These are phyloP conservation scores for Sarcophaga peregrina DNA, from an alignment of 1,140 invertebrate genomes.

Conservation along the genomic window DNA sequence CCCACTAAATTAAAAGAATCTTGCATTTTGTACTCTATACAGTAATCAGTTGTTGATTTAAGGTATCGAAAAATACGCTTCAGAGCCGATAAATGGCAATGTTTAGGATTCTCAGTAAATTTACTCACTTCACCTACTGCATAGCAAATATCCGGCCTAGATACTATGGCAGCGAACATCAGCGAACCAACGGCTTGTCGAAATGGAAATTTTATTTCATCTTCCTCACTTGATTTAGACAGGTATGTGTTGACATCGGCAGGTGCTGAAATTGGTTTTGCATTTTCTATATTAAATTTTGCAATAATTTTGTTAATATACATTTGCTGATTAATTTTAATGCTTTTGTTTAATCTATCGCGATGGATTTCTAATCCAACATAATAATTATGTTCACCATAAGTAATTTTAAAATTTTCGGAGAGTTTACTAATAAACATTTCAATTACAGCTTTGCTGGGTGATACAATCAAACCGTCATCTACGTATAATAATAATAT, in stretches of 20 bases:
- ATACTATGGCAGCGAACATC: too few relatives aligned
- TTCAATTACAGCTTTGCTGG: neutral
- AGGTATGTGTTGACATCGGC: neutral
- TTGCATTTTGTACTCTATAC: too few relatives aligned
- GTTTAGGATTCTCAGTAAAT: too few relatives aligned
- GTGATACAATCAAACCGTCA: conserved; percentile 64
- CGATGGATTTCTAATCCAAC: neutral
- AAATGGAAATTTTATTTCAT: conserved; percentile 47
- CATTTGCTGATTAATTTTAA: neutral
- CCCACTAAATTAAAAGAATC: too few relatives aligned
- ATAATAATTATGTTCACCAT: neutral
- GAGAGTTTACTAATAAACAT: neutral
- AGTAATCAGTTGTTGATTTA: too few relatives aligned
- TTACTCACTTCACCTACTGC: too few relatives aligned
- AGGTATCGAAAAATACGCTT: too few relatives aligned
- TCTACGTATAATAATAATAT: conserved; percentile 68
- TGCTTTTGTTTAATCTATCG: neutral
- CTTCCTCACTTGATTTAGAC: neutral
- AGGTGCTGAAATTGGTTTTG: neutral
- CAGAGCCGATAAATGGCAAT: too few relatives aligned
- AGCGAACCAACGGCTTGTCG: too few relatives aligned
- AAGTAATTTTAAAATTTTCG: neutral
- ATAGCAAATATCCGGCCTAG: too few relatives aligned
- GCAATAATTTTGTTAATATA: conserved; percentile 17
- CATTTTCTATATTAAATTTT: neutral